Conservation (phyloP, 2,888 invertebrate species). For the Taenaris catops region DNA sequence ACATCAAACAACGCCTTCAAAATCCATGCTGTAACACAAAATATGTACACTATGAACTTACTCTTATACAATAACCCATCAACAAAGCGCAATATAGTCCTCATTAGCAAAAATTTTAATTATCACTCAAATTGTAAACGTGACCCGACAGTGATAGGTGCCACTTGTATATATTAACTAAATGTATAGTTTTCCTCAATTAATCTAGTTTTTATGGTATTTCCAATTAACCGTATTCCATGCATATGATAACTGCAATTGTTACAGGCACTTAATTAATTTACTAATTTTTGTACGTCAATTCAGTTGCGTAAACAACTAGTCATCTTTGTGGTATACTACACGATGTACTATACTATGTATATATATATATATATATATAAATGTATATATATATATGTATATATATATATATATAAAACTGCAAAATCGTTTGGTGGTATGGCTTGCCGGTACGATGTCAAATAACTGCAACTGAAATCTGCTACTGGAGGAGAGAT, state of each 20-base stretch:
- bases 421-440: too few species aligned
- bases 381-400: too few species aligned
- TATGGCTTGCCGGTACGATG: too few species aligned
- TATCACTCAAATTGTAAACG: slow-evolving; percentile 9
- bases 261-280: slow-evolving; percentile 13
- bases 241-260: slow-evolving; percentile 29
- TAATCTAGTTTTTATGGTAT: slow-evolving; percentile 29
- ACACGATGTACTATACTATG: too few species aligned
- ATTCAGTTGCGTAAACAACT: slow-evolving; percentile 1
- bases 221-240: slow-evolving; percentile 31
- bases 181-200: slow-evolving; percentile 28
- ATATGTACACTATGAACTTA: too few species aligned
- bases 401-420: too few species aligned
- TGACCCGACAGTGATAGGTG: slow-evolving; percentile 15
- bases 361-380: too few species aligned
- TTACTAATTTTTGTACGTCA: slow-evolving; percentile 7
- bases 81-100: background rate
- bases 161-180: slow-evolving; percentile 13
- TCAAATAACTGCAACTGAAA: too few species aligned
- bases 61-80: too few species aligned
- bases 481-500: too few species aligned
- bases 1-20: too few species aligned
- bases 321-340: background rate
- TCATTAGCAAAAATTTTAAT: slow-evolving; percentile 11
- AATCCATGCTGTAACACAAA: too few species aligned